phyloP scores from a whole-genome alignment of 2,888 invertebrate species.

The Ornithoptera priamus region DNA sequence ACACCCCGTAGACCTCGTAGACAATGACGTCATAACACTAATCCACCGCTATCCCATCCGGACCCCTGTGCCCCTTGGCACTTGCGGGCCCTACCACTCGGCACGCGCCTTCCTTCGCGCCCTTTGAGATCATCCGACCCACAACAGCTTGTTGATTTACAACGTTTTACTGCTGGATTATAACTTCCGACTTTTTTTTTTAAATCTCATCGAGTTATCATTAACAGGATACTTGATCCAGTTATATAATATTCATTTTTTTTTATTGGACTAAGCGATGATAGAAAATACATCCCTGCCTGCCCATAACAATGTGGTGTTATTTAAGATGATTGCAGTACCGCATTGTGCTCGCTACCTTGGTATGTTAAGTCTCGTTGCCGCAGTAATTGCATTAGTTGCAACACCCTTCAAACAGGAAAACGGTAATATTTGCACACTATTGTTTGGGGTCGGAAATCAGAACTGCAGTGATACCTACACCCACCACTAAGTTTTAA shows the following conservation, averaged over 20 bases:
- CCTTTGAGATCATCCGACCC: slow-evolving; percentile 31
- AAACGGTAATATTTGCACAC: too few species aligned
- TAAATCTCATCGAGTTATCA: neutral
- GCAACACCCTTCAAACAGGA: too few species aligned
- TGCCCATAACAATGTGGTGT: too few species aligned
- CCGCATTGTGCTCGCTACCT: too few species aligned
- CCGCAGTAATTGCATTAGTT: too few species aligned
- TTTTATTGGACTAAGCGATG: neutral
- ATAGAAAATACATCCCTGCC: too few species aligned
- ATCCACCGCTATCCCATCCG: slow-evolving; percentile 43
- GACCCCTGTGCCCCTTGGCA: slow-evolving; percentile 42
- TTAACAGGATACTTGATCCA: neutral
- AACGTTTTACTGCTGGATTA: slow-evolving; percentile 30
- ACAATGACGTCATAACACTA: slow-evolving; percentile 58
- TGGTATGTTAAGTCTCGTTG: too few species aligned
- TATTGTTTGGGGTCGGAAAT: too few species aligned
- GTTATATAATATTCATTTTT: neutral
- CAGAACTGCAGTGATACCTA: too few species aligned
- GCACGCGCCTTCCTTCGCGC: slow-evolving; percentile 22
- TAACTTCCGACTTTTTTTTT: slow-evolving; percentile 6
- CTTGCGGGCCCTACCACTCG: slow-evolving; percentile 35
- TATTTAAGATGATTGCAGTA: too few species aligned
- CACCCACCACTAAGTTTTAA: too few species aligned
- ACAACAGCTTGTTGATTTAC: slow-evolving; percentile 41
- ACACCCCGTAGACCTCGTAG: slow-evolving; percentile 29